Evolutionary conservation across 2,797 vertebrate species (phyloP), one percentile per base, ranked within the genome.

Genomic region (Lepilemur septentrionalis): DNA sequence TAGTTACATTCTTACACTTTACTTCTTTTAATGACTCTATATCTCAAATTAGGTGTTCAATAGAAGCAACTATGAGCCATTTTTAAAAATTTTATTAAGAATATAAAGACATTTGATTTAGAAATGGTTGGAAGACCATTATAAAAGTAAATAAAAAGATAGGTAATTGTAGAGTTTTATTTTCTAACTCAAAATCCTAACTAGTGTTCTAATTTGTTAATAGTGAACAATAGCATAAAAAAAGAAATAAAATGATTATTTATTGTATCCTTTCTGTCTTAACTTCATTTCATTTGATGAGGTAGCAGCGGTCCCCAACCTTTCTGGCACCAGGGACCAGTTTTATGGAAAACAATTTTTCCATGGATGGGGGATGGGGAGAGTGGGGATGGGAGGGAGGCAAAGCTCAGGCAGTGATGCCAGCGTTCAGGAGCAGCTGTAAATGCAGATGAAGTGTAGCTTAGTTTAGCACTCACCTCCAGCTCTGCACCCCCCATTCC

Each of bases 121-220:
- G 28, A 85, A 72, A 70, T 57, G 46, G 0, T 35, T 73, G 22
- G 32, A 84, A 86, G 57, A 46, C n/a, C 32, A 28, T 65, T 93
- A 73, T 73, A 48, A 93, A 87, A 81, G 41, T 67, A 93, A 59
- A 91, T 59, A 87, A 80, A 85, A 72, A 79, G n/a, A 41, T 65
- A 95, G 32, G 10, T 65, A 85, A 70, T 30, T 38, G 43, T 2
- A 35, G 7, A 65, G 28, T 35, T 89, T 89, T 59, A 69, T 41
- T 61, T 96, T 92, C 55, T 2, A 90, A 81, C 20, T 69, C 30
- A 82, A 46, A 95, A 57, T 57, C 28, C 32, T 86, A 48, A 55
- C 3, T 69, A 50, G 22, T 30, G 2, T 57, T 65, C n/a, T 22
- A 89, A 63, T 89, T 79, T 1, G 48, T 92, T 80, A 41, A 52